phyloP scores from a whole-genome alignment of 2,888 invertebrate genomes.

The Vannuccia rotundouncinata region DNA sequence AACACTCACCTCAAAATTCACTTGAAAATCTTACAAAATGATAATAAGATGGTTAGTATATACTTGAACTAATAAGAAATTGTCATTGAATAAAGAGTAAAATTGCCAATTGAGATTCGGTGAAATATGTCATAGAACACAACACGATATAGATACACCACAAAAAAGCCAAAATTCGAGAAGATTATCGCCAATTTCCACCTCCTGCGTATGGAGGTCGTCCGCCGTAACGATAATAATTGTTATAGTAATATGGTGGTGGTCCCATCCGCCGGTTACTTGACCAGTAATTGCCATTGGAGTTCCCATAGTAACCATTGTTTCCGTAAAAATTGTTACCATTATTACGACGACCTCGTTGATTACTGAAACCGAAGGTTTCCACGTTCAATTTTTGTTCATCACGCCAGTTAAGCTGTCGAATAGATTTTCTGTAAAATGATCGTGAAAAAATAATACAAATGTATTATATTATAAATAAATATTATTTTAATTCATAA shows the following conservation, averaged over 20 bases:
- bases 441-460: too few relatives aligned
- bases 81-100: background rate
- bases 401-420: background rate
- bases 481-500: too few relatives aligned
- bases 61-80: too few relatives aligned
- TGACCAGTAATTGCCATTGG: background rate
- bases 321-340: background rate
- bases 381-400: conserved; percentile 16
- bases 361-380: conserved; percentile 17
- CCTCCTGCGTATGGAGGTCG: background rate
- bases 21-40: background rate
- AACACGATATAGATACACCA: too few relatives aligned
- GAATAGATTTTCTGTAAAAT: background rate
- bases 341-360: background rate
- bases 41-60: background rate
- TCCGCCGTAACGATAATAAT: background rate
- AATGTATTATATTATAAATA: too few relatives aligned
- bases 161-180: too few relatives aligned
- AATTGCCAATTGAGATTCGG: too few relatives aligned
- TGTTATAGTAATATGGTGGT: background rate
- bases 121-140: too few relatives aligned
- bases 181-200: background rate
- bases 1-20: background rate
- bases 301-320: background rate
- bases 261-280: background rate